A percentile compares a stretch with the other conserved stretches of the same genome.
phyloP scores from a whole-genome alignment of 2,888 invertebrate species.

The Onthophagus sagittarius region DNA sequence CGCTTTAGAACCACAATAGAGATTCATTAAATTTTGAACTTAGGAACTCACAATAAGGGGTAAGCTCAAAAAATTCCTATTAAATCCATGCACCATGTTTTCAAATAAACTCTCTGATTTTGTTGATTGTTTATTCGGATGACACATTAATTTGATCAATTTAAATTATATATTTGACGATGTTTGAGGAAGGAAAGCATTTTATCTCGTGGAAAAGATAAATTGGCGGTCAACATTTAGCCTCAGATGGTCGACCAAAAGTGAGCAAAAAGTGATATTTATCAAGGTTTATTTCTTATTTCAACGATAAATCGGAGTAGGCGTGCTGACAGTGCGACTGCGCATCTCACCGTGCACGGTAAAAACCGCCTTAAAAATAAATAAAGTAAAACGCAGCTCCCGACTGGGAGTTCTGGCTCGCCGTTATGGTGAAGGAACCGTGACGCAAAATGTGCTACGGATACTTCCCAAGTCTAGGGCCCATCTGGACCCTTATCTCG shows the following conservation, averaged over 20 bases:
- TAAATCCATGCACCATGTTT: too few relatives aligned
- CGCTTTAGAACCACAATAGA: too few relatives aligned
- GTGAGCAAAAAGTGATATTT: conserved; percentile 11
- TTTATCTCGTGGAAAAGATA: background rate
- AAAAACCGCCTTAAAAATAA: conserved; percentile 4
- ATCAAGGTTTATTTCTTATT: conserved; percentile 13
- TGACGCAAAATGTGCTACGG: background rate
- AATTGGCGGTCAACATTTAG: background rate
- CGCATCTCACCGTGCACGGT: background rate
- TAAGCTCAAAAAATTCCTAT: too few relatives aligned
- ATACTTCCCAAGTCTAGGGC: background rate
- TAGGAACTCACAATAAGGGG: too few relatives aligned
- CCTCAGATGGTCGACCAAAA: conserved; percentile 8
- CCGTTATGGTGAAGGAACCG: conserved; percentile 5
- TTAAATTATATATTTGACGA: too few relatives aligned
- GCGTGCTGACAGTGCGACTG: conserved; percentile 1
- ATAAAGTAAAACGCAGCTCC: background rate
- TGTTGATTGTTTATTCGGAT: too few relatives aligned
- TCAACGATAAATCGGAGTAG: conserved; percentile 1
- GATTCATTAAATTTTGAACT: too few relatives aligned
- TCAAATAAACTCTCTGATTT: too few relatives aligned
- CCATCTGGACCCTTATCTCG: background rate
- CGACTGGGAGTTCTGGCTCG: background rate
- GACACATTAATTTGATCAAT: too few relatives aligned
- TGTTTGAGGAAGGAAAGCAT: background rate